phyloP scores from a whole-genome alignment of 2,113 vertebrate genomes.

The Emberiza fucata region DNA sequence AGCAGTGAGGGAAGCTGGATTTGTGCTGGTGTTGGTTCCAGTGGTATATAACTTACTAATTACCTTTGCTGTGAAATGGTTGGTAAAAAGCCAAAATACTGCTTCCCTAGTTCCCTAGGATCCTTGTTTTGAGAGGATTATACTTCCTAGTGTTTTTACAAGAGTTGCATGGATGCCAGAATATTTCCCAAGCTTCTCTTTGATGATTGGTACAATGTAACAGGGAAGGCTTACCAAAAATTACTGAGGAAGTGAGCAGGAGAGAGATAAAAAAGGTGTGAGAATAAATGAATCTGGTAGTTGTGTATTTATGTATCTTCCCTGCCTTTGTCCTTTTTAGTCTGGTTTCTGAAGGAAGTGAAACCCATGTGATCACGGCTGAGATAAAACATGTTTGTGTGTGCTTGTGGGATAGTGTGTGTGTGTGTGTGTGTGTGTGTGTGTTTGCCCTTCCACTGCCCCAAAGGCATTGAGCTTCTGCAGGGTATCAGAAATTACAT shows the following conservation, averaged over 20 bases:
- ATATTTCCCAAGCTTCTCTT: neutral
- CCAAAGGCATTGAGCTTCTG: neutral
- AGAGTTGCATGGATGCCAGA: neutral
- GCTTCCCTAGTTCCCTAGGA: neutral
- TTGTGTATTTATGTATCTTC: neutral
- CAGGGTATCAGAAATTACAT: neutral
- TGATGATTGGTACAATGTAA: neutral
- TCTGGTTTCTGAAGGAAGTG: constrained; percentile 40
- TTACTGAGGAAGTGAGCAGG: neutral
- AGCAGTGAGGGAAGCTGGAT: neutral
- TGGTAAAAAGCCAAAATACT: constrained; percentile 22
- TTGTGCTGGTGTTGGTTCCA: neutral
- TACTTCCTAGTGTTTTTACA: constrained; percentile 6
- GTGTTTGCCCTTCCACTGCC: neutral
- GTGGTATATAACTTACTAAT: constrained; percentile 12
- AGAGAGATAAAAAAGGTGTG: neutral
- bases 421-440: neutral
- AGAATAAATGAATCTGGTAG: neutral
- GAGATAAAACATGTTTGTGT: neutral
- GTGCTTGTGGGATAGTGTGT: neutral
- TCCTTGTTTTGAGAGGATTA: constrained; percentile 16
- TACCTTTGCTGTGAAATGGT: constrained; percentile 12
- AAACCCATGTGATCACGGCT: neutral
- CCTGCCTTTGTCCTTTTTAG: neutral
- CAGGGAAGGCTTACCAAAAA: neutral